Percentiles rank a stretch among this genome's conserved stretches.
These are phyloP conservation scores for Microplitis mediator DNA, from an alignment of 1,140 invertebrate species.

Conservation along the genomic window DNA sequence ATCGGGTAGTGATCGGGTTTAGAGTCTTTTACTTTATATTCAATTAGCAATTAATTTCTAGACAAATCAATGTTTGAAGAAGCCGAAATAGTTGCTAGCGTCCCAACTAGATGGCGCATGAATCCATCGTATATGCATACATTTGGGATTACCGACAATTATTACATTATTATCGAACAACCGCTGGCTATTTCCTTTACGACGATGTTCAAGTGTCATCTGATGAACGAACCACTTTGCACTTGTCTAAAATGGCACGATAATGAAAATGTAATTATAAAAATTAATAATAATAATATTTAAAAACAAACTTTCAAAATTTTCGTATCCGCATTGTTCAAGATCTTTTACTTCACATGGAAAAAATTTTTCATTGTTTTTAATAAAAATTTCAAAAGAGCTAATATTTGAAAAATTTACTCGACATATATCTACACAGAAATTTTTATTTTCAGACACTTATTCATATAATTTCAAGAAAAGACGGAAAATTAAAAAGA, in stretches of 20 bases:
- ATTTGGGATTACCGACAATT: constrained; percentile 85
- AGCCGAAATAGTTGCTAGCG: constrained; percentile 70
- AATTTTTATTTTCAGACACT: constrained; percentile 67
- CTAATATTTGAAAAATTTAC: too few species aligned
- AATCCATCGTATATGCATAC: constrained; percentile 89
- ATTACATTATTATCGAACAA: constrained; percentile 84
- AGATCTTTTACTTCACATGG: too few species aligned
- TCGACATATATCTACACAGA: neutral
- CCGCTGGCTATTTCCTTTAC: constrained; percentile 75
- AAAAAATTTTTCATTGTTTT: too few species aligned
- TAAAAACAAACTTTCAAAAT: too few species aligned
- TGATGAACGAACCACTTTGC: constrained; percentile 69
- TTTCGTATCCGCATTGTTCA: too few species aligned
- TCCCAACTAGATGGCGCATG: constrained; percentile 76
- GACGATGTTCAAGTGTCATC: constrained; percentile 64
- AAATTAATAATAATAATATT: too few species aligned
- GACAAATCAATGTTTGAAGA: constrained; percentile 71
- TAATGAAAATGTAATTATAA: constrained; percentile 67
- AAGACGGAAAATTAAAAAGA: constrained; percentile 66
- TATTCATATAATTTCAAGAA: constrained; percentile 73
- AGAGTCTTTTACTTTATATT: too few species aligned
- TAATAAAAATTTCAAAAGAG: too few species aligned
- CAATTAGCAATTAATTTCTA: neutral
- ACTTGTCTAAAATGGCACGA: constrained; percentile 74
- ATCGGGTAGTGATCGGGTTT: too few species aligned